Conservation (phyloP, 2,113 vertebrate genomes). For the Hyperopisus bebe region DNA sequence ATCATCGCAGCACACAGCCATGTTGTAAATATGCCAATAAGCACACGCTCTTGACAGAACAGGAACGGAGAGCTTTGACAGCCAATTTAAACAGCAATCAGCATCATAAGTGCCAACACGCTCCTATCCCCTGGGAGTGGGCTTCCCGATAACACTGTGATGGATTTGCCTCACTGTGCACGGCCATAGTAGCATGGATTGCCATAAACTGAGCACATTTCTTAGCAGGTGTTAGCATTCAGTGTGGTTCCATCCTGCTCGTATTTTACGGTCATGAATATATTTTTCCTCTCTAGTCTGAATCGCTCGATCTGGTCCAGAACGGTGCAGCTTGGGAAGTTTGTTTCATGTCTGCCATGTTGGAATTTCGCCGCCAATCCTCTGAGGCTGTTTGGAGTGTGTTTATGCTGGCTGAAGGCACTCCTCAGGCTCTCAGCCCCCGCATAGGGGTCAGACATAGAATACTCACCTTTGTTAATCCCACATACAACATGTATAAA, state of each 20-base stretch:
- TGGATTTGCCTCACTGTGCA: not conserved
- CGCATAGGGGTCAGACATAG: conserved; percentile 37
- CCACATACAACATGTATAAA: conserved; percentile 61
- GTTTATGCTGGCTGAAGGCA: conserved; percentile 40
- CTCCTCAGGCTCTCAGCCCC: conserved; percentile 50
- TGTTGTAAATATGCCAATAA: conserved; percentile 25
- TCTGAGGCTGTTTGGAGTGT: conserved; percentile 20
- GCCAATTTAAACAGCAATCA: conserved; percentile 14
- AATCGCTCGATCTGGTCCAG: not conserved
- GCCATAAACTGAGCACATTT: not conserved
- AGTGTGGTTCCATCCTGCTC: not conserved
- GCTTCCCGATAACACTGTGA: conserved; percentile 21
- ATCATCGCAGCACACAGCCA: conserved; percentile 35
- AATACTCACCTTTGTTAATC: conserved; percentile 66
- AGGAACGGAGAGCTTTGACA: not conserved
- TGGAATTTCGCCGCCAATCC: not conserved
- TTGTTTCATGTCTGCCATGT: not conserved
- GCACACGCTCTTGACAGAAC: not conserved
- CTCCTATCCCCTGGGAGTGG: not conserved
- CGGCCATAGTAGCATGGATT: not conserved
- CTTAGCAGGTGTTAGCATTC: not conserved
- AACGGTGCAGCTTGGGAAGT: not conserved
- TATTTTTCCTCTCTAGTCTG: not conserved
- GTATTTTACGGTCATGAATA: not conserved
- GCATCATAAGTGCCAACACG: not conserved